Conservation (phyloP, 2,797 vertebrate genomes). For the Phalanger gymnotis region DNA sequence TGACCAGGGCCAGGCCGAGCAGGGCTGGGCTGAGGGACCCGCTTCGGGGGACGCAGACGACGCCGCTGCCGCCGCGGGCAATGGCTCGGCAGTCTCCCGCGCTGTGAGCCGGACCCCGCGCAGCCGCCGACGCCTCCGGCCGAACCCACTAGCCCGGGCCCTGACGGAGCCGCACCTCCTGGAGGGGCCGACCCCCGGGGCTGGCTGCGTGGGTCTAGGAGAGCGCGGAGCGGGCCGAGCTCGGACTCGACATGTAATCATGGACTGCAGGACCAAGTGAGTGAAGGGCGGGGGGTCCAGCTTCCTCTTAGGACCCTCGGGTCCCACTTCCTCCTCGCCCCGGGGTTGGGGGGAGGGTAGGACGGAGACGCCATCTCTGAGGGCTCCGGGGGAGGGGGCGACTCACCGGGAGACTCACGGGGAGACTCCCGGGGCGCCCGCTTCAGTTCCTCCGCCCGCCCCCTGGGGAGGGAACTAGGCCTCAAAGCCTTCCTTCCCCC, state of each 20-base stretch:
- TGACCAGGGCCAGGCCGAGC: conserved; percentile 40
- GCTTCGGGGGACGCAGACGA: conserved; percentile 43
- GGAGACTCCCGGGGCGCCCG: neutral
- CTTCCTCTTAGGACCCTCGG: neutral
- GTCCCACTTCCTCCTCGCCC: neutral
- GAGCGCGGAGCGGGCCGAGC: conserved; percentile 41
- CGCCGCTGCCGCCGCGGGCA: conserved; percentile 27
- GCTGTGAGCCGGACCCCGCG: neutral
- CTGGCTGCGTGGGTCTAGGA: conserved; percentile 69
- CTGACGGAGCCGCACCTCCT: neutral
- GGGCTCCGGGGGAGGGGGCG: neutral
- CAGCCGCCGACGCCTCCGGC: neutral
- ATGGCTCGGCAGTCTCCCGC: conserved; percentile 35
- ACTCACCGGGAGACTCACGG: neutral
- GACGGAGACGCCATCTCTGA: neutral
- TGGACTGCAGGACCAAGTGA: conserved; percentile 97
- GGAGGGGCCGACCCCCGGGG: conserved; percentile 48
- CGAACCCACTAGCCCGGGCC: conserved; percentile 56
- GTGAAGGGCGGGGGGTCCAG: conserved; percentile 59
- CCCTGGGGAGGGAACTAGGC: conserved; percentile 67
- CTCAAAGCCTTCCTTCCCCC: conserved; percentile 66
- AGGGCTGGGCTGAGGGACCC: conserved; percentile 2
- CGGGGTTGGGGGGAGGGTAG: neutral
- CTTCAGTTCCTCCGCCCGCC: neutral
- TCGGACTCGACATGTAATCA: conserved; percentile 89